A percentile compares a stretch with the other conserved stretches of the same genome.
Evolutionary conservation across 2,888 invertebrate species (phyloP).

Genomic region (Pherbina coryleti): DNA sequence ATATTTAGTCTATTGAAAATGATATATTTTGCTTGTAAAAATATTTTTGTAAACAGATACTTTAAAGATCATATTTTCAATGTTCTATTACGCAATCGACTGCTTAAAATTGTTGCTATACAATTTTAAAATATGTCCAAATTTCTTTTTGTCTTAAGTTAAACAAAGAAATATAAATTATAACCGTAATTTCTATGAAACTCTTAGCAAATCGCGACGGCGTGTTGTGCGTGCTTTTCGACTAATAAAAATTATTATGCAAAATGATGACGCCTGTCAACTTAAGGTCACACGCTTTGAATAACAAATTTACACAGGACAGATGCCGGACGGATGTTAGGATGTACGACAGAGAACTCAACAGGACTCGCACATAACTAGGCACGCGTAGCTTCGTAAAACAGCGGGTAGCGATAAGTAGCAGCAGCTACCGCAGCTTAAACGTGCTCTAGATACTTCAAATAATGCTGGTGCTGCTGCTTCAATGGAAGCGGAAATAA

Average conservation of each 20-base stretch:
- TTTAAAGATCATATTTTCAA: too few relatives aligned
- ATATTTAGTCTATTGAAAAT: too few relatives aligned
- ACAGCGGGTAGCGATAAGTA: not conserved
- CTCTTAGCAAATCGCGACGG: not conserved
- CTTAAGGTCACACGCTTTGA: conserved; percentile 4
- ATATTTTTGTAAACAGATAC: too few relatives aligned
- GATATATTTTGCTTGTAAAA: too few relatives aligned
- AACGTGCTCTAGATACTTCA: not conserved
- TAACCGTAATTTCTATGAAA: not conserved
- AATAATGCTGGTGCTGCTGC: not conserved
- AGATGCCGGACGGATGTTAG: not conserved
- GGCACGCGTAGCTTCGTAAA: not conserved
- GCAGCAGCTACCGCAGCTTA: not conserved
- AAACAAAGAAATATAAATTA: too few relatives aligned
- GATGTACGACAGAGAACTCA: too few relatives aligned
- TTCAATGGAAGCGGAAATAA: conserved; percentile 6
- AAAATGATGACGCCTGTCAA: conserved; percentile 21
- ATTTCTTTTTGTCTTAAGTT: too few relatives aligned
- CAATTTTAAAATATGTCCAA: too few relatives aligned
- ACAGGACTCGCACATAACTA: too few relatives aligned
- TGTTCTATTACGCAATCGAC: too few relatives aligned
- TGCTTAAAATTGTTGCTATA: too few relatives aligned
- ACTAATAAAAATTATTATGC: not conserved
- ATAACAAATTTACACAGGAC: not conserved
- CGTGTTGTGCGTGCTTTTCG: too few relatives aligned